Evolutionary conservation across 1,140 invertebrate genomes (phyloP), one percentile per base, ranked within the genome.

Genomic region (Leptoteleia sp.): DNA sequence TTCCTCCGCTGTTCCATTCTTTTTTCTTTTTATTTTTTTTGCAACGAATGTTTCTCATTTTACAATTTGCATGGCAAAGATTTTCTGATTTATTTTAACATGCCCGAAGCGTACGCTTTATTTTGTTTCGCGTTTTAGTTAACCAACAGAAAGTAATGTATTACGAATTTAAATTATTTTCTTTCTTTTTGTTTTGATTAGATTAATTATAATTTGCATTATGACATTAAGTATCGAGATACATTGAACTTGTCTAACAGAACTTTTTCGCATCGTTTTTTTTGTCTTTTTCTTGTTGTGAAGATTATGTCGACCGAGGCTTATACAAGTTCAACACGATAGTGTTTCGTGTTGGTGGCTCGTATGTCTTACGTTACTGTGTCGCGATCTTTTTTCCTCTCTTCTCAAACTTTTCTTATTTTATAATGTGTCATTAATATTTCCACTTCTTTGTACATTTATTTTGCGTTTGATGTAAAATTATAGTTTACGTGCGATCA

Each of bases 241-340:
- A 4, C 4, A 6, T 12, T 35, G 33, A 12, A 35, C 33, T 35
- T 35, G 33, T 35, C 11, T 13, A 13, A 15, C 13, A 16, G 7
- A 3, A 16, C 35, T 38, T 15, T 38, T 16, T 15, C 35, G 3
- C 22, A 25, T 25, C 22, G 22, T 6, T 25, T 6, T 6, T 25
- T 25, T 38, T 12, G 9, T 42, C 40, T 11, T 47, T 47, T 47
- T 47, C 4, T 13, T 15, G 5, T 7, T n/a, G n/a, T n/a, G n/a
- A n/a, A 38, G 35, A 16, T 38, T 38, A 16, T 38, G 9, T 29
- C 11, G 47, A 35, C 29, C 6, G 47, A 35, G 35, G 16, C 33
- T 57, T 8, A 7, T 25, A 43, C 37, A 35, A 22, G 54, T 19
- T 37, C 37, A 57, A 57, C 27, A 31, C 6, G 38, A 57, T 57